phyloP scores from a whole-genome alignment of 1,140 invertebrate species.

The Mactra quadrangularis region DNA sequence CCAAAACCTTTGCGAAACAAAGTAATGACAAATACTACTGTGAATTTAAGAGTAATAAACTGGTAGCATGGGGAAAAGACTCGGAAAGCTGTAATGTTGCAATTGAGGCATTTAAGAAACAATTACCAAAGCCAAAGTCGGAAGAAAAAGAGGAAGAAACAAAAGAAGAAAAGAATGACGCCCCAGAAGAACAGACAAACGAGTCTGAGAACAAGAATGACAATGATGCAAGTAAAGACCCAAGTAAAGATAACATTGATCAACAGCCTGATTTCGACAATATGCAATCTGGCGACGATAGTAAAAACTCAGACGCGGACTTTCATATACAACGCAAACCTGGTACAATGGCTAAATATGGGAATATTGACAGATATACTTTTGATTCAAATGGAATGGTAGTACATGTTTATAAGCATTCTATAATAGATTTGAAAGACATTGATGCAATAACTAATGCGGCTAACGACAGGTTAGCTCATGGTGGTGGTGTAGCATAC shows the following conservation, averaged over 20 bases:
- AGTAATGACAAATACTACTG: background rate
- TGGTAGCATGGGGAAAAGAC: conserved; percentile 2
- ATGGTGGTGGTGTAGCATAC: conserved; percentile 66
- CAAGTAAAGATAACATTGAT: background rate
- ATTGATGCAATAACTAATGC: conserved; percentile 70
- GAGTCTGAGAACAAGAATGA: background rate
- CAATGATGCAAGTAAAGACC: background rate
- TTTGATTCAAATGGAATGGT: background rate
- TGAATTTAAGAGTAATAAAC: background rate
- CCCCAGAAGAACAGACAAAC: background rate
- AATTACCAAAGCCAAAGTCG: background rate
- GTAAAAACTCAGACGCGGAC: no score
- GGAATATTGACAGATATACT: conserved; percentile 7
- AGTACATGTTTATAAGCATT: conserved; percentile 22
- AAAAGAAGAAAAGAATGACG: background rate
- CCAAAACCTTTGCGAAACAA: background rate
- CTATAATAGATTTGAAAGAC: conserved; percentile 13
- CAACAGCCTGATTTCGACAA: no score
- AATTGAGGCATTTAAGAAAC: background rate
- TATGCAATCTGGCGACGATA: no score
- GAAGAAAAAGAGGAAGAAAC: background rate
- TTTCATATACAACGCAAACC: no score
- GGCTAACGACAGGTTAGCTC: conserved; percentile 61
- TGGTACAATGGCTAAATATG: background rate
- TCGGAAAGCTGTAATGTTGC: background rate